A percentile compares a stretch with the other conserved stretches of the same genome.
These are phyloP conservation scores for Mnemiopsis leidyi DNA, from an alignment of 37 sponge, comb jelly and placozoan species.

Conservation along the genomic window DNA sequence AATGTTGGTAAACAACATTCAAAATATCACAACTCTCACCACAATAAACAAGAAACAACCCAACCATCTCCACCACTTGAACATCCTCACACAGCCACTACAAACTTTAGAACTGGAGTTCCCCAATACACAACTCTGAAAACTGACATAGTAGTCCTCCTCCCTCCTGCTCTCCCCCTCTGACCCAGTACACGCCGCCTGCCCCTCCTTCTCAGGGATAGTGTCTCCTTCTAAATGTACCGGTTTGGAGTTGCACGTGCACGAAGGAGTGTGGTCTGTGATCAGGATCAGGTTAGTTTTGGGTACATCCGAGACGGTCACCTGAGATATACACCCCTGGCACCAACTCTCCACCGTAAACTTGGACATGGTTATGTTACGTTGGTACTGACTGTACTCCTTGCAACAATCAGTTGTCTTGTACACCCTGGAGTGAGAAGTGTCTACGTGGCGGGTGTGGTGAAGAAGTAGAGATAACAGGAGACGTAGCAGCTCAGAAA, in stretches of 20 bases:
- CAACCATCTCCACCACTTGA: too few relatives aligned
- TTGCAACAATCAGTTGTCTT: not conserved
- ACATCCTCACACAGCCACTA: not conserved
- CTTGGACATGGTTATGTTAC: not conserved
- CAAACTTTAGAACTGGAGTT: not conserved
- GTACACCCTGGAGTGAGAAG: not conserved
- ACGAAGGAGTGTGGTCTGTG: not conserved
- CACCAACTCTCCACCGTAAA: not conserved
- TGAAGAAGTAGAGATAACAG: not conserved
- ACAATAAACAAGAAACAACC: too few relatives aligned
- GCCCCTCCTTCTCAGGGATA: not conserved
- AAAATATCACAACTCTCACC: too few relatives aligned
- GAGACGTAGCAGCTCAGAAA: not conserved
- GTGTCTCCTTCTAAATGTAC: not conserved
- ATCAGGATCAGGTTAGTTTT: constrained; percentile 18
- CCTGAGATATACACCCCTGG: not conserved
- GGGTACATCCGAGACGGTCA: not conserved
- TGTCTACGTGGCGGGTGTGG: not conserved
- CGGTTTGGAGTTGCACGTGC: not conserved
- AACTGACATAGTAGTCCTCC: constrained; percentile 1
- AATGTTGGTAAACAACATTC: too few relatives aligned
- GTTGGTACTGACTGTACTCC: constrained; percentile 18
- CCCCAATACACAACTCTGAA: constrained; percentile 5
- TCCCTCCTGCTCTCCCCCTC: not conserved
- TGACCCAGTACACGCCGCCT: not conserved